phyloP scores from a whole-genome alignment of 2,888 invertebrate genomes.

The Drosophila gaucha region DNA sequence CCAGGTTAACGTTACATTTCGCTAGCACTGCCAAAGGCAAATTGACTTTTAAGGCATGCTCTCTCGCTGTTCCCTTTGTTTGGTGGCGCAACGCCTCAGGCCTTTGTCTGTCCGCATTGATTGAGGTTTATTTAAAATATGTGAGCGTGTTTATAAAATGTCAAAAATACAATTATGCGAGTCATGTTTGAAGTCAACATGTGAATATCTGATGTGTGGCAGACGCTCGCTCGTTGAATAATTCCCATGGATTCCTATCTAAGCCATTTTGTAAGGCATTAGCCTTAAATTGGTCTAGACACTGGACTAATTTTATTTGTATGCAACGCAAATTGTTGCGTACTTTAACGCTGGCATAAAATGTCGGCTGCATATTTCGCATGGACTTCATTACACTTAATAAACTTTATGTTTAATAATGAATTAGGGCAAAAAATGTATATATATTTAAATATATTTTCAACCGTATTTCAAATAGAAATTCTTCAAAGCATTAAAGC shows the following conservation, averaged over 20 bases:
- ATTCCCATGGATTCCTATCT: background rate
- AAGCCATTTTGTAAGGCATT: no score
- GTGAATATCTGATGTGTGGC: constrained; percentile 21
- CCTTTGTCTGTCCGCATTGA: constrained; percentile 61
- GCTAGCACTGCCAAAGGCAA: constrained; percentile 72
- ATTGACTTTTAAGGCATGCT: constrained; percentile 70
- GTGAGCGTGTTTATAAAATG: constrained; percentile 59
- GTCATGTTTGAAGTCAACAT: constrained; percentile 55
- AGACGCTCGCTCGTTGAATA: constrained; percentile 8
- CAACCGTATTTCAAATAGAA: no score
- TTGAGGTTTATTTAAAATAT: constrained; percentile 73
- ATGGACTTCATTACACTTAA: constrained; percentile 17
- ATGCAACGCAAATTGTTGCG: constrained; percentile 4
- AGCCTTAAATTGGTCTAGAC: constrained; percentile 65
- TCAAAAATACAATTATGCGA: constrained; percentile 73
- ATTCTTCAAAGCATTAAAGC: background rate
- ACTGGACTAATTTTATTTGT: constrained; percentile 24
- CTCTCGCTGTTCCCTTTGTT: constrained; percentile 36
- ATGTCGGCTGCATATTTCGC: constrained; percentile 15
- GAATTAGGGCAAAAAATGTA: background rate
- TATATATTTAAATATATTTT: background rate
- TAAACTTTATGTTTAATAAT: constrained; percentile 17
- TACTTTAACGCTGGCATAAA: constrained; percentile 11
- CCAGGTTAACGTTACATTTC: constrained; percentile 65
- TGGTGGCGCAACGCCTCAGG: constrained; percentile 43